Evolutionary conservation across 30 jellyfish, hydroid and myxozoan species (phyloP), one percentile per base, ranked within the genome.

Genomic region (Aurelia aurita complex sp. Pacific): DNA sequence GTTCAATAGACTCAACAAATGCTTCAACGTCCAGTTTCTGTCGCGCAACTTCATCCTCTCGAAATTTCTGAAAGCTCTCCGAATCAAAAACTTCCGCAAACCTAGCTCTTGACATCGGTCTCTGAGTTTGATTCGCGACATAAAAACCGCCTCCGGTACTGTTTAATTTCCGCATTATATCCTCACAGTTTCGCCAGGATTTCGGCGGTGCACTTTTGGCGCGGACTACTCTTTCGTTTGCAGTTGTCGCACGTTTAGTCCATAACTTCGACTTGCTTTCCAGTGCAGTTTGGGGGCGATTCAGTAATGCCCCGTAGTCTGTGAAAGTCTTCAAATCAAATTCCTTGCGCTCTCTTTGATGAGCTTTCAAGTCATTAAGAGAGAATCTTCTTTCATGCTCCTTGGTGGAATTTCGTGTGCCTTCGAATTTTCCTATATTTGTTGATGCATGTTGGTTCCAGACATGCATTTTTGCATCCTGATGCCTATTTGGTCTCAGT

Each of bases 281-380:
- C 33, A 83, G 77, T 23, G 92, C 92, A 63, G 92, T 83, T 67
- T 83, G 83, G 16, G 92, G 92, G n/a, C 92, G 83, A 29, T 72
- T 72, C 59, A 43, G 42, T 29, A 38, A 73, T 8, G 86, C 73
- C 5, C 80, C 86, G n/a, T 16, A 18, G 64, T 36, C 92, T 2
- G 92, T 65, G 53, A 83, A 83, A 60, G 43, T 73, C 64, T 72
- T 71, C 29, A 73, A 42, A 32, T 85, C 43, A 46, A 83, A 83
- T 69, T 81, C 78, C 12, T 36, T 57, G 23, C 64, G 86, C 19
- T 81, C 84, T 66, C 13, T n/a, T 9, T 17, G 80, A 16, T 34
- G 8, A 13, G 18, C 32, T 38, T 52, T 70, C 80, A 7, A 5
- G 38, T 13, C 8, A 32, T 36, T 11, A 14, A 12, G 38, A 29